phyloP scores from a whole-genome alignment of 2,888 invertebrate genomes.

The Patella pellucida region DNA sequence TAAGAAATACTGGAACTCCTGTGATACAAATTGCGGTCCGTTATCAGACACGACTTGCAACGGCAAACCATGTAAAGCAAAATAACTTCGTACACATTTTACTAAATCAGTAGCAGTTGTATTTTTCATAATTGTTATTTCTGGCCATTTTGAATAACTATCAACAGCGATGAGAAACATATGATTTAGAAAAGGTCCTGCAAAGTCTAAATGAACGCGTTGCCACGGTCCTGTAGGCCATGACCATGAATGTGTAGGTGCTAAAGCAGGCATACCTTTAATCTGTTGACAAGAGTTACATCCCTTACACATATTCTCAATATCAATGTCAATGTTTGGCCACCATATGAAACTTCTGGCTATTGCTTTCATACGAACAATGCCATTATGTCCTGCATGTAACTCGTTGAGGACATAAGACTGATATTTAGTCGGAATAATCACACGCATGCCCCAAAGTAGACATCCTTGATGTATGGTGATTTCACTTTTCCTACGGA shows the following conservation, averaged over 20 bases:
- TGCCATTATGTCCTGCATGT: constrained; percentile 1
- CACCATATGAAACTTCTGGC: constrained; percentile 19
- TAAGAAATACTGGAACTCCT: constrained; percentile 36
- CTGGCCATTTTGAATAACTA: constrained; percentile 71
- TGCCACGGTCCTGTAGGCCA: constrained; percentile 63
- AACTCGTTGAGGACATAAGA: constrained; percentile 28
- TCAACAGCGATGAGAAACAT: constrained; percentile 68
- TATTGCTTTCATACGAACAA: constrained; percentile 8
- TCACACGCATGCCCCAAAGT: no score
- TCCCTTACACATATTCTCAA: background rate
- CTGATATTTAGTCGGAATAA: no score
- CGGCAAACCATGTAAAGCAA: constrained; percentile 36
- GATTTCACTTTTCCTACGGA: no score
- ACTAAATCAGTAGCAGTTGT: constrained; percentile 27
- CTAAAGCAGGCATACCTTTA: constrained; percentile 38
- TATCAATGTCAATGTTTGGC: constrained; percentile 19
- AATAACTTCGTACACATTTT: constrained; percentile 30
- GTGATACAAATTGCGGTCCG: constrained; percentile 37
- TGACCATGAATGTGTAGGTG: constrained; percentile 54
- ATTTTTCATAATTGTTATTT: constrained; percentile 40
- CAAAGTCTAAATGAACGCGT: constrained; percentile 71
- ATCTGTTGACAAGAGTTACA: constrained; percentile 25
- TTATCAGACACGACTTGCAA: constrained; percentile 36
- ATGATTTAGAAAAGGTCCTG: constrained; percentile 62
- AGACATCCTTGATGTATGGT: no score